Percentiles rank a stretch among this genome's conserved stretches.
Conservation (phyloP, 2,888 invertebrate species). For the Deroplatys truncata region DNA sequence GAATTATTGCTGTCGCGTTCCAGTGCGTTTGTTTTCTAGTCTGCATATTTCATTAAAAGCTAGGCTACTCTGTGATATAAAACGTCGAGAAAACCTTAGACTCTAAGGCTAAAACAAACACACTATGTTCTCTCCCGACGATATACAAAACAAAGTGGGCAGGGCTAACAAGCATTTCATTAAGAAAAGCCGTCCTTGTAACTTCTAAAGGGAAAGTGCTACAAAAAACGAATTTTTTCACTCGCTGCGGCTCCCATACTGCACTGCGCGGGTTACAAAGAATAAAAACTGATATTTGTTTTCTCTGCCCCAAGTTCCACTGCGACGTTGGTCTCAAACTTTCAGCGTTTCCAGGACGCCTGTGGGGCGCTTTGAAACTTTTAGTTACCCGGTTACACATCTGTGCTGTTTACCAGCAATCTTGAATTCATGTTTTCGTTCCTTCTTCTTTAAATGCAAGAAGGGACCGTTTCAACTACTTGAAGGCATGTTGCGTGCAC, state of each 20-base stretch:
- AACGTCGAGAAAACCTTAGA: neutral
- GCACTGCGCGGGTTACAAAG: neutral
- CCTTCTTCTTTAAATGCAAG: neutral
- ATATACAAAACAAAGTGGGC: neutral
- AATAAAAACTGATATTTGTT: neutral
- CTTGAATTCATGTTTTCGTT: neutral
- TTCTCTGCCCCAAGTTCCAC: neutral
- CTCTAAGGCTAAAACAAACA: neutral
- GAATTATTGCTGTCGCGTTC: too few relatives aligned
- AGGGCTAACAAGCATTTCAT: neutral
- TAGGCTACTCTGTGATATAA: neutral
- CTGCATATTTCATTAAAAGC: too few relatives aligned
- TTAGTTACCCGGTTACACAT: neutral
- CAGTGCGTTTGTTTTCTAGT: too few relatives aligned
- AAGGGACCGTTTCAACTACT: neutral
- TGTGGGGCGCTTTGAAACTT: neutral
- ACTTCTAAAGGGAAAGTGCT: neutral
- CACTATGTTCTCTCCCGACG: neutral
- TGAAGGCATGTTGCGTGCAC: neutral
- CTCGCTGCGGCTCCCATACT: neutral
- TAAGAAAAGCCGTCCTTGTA: neutral
- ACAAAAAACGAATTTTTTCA: too few relatives aligned
- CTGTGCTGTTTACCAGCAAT: neutral
- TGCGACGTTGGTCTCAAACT: neutral
- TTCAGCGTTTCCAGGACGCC: neutral